A percentile compares a stretch with the other conserved stretches of the same genome.
Conservation (phyloP, 2,113 vertebrate genomes). For the Corythornis vintsioides region DNA sequence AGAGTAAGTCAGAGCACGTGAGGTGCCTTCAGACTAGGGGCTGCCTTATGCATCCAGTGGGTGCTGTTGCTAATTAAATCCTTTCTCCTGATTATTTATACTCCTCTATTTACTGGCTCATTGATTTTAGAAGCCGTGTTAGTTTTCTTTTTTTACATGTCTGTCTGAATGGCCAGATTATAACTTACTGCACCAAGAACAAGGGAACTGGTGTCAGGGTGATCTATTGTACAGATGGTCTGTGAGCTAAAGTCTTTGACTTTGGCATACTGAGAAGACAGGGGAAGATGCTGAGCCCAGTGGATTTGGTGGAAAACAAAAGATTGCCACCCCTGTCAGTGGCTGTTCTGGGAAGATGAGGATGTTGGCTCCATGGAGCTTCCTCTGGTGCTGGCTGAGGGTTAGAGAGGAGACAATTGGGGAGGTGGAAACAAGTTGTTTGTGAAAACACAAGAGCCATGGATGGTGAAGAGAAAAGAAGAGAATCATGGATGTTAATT, state of each 20-base stretch:
- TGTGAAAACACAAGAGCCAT: not conserved
- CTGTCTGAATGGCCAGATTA: constrained; percentile 2
- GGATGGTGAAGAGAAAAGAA: not conserved
- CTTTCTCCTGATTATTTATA: constrained; percentile 49
- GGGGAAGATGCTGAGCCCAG: not conserved
- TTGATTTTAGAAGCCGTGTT: constrained; percentile 59
- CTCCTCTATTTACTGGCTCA: constrained; percentile 57
- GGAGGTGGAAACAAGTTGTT: not conserved
- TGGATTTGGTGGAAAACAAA: not conserved
- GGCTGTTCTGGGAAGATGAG: not conserved
- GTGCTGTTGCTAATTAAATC: constrained; percentile 50
- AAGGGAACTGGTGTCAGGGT: not conserved
- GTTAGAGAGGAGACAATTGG: not conserved
- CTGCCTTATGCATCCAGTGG: not conserved
- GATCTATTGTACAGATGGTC: not conserved
- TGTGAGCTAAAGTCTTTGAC: not conserved
- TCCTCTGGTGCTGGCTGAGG: not conserved
- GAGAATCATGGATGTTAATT: not conserved
- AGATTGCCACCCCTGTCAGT: not conserved
- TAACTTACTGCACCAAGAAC: not conserved
- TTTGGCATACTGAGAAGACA: not conserved
- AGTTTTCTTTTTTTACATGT: constrained; percentile 26
- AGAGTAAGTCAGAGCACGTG: fast-evolving
- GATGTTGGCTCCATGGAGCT: not conserved
- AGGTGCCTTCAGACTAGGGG: not conserved